These are phyloP conservation scores for Abrostola tripartita DNA, from an alignment of 2,888 invertebrate species.

Conservation along the genomic window DNA sequence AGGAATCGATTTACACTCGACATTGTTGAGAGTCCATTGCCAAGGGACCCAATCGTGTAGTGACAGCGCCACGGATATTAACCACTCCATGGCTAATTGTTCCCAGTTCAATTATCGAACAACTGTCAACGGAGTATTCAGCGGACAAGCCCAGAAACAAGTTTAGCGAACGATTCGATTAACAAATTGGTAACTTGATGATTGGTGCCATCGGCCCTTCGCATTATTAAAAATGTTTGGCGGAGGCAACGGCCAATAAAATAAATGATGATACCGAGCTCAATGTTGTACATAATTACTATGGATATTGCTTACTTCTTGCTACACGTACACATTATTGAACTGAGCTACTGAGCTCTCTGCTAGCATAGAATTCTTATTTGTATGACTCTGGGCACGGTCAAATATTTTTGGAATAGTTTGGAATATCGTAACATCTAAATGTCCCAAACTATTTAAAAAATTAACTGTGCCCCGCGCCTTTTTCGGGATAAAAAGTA, in stretches of 20 bases:
- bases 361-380: no score
- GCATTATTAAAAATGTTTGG: slow-evolving; percentile 24
- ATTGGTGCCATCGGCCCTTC: slow-evolving; percentile 33
- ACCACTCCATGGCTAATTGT: slow-evolving; percentile 86
- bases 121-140: slow-evolving; percentile 80
- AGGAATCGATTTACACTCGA: slow-evolving; percentile 80
- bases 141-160: slow-evolving; percentile 69
- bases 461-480: no score
- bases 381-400: no score
- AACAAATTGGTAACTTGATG: slow-evolving; percentile 59
- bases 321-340: no score
- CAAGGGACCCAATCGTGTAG: slow-evolving; percentile 76
- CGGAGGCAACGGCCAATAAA: background rate
- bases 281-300: no score
- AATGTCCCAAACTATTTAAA: no score
- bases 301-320: no score
- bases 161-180: slow-evolving; percentile 67
- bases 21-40: slow-evolving; percentile 74
- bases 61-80: slow-evolving; percentile 84
- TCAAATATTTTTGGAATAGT: no score
- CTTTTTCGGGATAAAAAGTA: no score
- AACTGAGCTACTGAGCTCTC: no score
- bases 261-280: no score
- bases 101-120: slow-evolving; percentile 86
- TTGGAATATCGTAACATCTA: no score